Base-by-base conservation (phyloP, 30 jellyfish, hydroid and myxozoan species). In the Hydractinia echinata region DNA sequence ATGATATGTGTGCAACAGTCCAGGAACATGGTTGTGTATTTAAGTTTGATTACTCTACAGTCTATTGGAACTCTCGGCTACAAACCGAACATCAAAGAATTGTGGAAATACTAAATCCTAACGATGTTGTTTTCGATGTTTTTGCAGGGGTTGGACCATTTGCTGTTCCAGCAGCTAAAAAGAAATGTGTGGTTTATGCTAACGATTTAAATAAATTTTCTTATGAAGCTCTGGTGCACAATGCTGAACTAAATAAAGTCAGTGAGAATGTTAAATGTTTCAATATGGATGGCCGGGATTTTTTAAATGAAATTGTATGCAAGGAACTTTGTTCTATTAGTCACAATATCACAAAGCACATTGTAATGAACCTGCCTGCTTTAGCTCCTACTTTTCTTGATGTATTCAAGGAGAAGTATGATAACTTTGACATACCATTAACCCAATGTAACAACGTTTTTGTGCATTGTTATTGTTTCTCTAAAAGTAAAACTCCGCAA, bases 101-200 rank as follows among this genome's bases (percentile, higher is more conserved):
- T 51, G 88, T 83, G 6, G 87, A 89, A 49, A 52, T 72, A 19
- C 61, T 95, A n/a, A 79, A 79, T 53, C 83, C 84, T 21, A 76
- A 54, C 13, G 97, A 90, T 77, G 80, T 83, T 64, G 96, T 95
- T 72, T 84, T 80, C 83, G 99, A 95, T 86, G 99, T 89, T 48
- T 88, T 89, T 85, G 97, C 97, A 4, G 99, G 99, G 10, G 99
- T 95, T 81, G 99, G 99, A 48, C 99, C 99, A 6, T 95, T 95
- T 87, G 90, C 97, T 16, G 83, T 95, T 11, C 99, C 97, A 58
- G 94, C 91, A 5, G 99, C 96, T 3, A 88, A 89, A 54, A 89
- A 86, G 68, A 89, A 89, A 15, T 89, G 97, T 72, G 66, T 10
- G 13, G 98, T 95, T 53, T 67, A 81, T 86, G 97, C 97, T 5